Evolutionary conservation across 2,113 vertebrate genomes (phyloP), one percentile per base, ranked within the genome.

Genomic region (Ariopsis seemanni): DNA sequence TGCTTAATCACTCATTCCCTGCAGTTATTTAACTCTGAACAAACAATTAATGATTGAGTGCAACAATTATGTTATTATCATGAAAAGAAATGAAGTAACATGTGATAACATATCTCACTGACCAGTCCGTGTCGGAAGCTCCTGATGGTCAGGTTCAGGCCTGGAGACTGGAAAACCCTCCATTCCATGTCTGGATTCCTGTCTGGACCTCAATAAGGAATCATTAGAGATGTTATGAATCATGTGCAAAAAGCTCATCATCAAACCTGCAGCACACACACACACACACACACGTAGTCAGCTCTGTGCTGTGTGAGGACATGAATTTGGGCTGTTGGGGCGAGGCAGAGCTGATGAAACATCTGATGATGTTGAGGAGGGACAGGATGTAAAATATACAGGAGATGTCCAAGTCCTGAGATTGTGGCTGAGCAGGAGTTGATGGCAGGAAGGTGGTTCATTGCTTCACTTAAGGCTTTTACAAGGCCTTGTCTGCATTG

Each of bases 401-500:
- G 15, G 67, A 82, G 10, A 82, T 63, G 22, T 72, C 22, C 30
- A 34, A 48, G 52, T 69, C 9, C 27, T 80, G 77, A 58, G 50
- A 55, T 58, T 25, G 10, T n/a, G 78, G 25, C 22, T 17, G 55
- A 60, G 52, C 83, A n/a, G 53, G 14, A 34, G 60, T 52, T 30
- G 25, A n/a, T 18, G 50, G 30, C n/a, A 20, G 80, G 58, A 63
- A 15, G 5, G 22, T 84, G 72, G 12, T 79, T 50, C 1, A 14
- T 57, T 25, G 75, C 82, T 34, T 52, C 85, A 55, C 52, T 69
- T 62, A 89, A 52, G 50, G 85, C 87, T 52, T 83, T 82, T 4
- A 57, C 75, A 50, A 89, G 89, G 50, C 52, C 50, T 72, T 87
- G 57, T 57, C 78, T 89, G 42, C 77, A 82, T 27, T 55, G 34